These are phyloP conservation scores for Hirtodrosophila confusa DNA, from an alignment of 2,888 invertebrate genomes.

Conservation along the genomic window DNA sequence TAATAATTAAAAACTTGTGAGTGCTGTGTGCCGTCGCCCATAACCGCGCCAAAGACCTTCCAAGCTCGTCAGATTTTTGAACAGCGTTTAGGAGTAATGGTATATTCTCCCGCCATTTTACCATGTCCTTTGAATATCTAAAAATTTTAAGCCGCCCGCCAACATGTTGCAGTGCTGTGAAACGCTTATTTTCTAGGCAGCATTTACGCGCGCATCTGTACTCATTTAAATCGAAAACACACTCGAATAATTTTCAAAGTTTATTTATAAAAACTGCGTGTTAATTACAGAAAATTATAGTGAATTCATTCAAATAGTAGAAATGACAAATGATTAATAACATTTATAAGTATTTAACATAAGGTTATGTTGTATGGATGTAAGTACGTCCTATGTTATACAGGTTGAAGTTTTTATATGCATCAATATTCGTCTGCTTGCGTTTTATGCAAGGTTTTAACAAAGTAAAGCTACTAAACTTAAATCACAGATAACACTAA, in stretches of 20 bases:
- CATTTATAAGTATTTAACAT: constrained; percentile 59
- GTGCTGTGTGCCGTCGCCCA: too few species aligned
- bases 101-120: too few species aligned
- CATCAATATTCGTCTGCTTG: constrained; percentile 43
- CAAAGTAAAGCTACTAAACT: constrained; percentile 83
- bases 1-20: too few species aligned
- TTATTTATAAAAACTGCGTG: constrained; percentile 75
- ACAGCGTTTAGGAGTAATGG: too few species aligned
- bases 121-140: too few species aligned
- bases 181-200: too few species aligned
- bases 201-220: too few species aligned
- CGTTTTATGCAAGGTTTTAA: constrained; percentile 62
- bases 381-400: constrained; percentile 56
- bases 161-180: too few species aligned
- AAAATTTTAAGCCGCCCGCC: too few species aligned
- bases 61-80: too few species aligned
- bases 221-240: constrained; percentile 1
- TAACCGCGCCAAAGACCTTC: too few species aligned
- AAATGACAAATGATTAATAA: constrained; percentile 67
- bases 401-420: constrained; percentile 46
- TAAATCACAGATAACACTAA: constrained; percentile 84
- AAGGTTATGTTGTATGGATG: constrained; percentile 31
- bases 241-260: constrained; percentile 44
- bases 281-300: constrained; percentile 59
- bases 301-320: constrained; percentile 49